A percentile compares a stretch with the other conserved stretches of the same genome.
phyloP scores from a whole-genome alignment of 2,113 vertebrate genomes.

The Mesoclemmys tuberculata region DNA sequence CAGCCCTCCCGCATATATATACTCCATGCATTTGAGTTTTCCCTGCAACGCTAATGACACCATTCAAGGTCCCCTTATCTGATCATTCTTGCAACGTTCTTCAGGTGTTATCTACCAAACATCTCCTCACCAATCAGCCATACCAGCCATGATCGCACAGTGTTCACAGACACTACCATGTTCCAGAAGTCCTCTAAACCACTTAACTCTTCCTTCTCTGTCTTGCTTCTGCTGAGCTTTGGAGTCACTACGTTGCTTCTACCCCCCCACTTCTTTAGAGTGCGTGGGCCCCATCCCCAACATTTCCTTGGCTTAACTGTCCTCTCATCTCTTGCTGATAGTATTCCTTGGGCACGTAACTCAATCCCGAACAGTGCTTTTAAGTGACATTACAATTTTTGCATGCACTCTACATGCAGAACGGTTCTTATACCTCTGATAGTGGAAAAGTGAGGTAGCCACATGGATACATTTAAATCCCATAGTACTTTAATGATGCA shows the following conservation, averaged over 20 bases:
- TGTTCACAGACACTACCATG: background rate
- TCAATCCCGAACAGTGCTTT: background rate
- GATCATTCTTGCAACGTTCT: background rate
- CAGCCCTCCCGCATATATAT: background rate
- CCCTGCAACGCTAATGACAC: background rate
- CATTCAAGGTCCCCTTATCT: background rate
- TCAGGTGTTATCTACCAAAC: background rate
- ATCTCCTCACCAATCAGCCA: background rate
- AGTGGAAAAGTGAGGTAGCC: background rate
- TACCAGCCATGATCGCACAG: background rate
- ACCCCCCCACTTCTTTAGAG: accelerated
- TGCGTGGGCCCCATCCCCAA: accelerated
- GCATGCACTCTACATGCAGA: background rate
- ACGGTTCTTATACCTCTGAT: background rate
- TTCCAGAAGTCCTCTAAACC: background rate
- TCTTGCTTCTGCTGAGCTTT: accelerated
- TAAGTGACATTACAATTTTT: accelerated
- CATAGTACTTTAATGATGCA: background rate
- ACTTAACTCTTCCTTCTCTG: accelerated
- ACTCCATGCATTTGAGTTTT: accelerated
- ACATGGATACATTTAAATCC: background rate
- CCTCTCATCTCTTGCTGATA: background rate
- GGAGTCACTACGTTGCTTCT: accelerated
- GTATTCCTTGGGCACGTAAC: background rate
- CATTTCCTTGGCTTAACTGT: accelerated